Evolutionary conservation across 2,797 vertebrate genomes (phyloP).

Genomic region (Ambastaia sidthimunki): DNA sequence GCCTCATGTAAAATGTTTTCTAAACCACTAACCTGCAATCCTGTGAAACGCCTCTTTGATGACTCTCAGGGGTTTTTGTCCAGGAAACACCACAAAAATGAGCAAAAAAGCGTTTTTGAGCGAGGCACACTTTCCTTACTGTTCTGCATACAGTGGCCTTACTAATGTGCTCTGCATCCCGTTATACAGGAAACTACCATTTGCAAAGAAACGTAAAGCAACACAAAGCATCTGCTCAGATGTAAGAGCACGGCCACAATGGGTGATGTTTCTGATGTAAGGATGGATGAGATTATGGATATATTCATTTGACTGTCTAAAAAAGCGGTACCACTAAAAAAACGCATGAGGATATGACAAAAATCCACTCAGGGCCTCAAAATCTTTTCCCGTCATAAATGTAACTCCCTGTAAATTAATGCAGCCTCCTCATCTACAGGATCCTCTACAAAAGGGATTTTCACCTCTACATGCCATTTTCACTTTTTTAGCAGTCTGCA

Average conservation of each 20-base stretch:
- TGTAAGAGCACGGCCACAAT: neutral
- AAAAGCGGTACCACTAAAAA: neutral
- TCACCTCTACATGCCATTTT: no score
- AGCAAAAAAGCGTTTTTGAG: neutral
- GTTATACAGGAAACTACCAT: neutral
- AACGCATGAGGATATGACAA: neutral
- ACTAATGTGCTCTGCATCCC: neutral
- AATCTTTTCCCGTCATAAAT: neutral
- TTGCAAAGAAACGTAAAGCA: conserved; percentile 4
- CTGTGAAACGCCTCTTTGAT: neutral
- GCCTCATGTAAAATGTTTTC: neutral
- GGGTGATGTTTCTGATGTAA: conserved; percentile 1
- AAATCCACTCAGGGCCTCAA: conserved; percentile 1
- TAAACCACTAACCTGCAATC: neutral
- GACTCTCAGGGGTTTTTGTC: neutral
- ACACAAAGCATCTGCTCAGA: neutral
- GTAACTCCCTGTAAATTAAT: neutral
- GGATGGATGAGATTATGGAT: neutral
- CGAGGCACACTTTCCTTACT: neutral
- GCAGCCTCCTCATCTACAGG: neutral
- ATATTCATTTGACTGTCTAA: neutral
- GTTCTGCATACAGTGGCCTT: neutral
- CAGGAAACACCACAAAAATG: conserved; percentile 1
- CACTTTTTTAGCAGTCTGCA: no score
- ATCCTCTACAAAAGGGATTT: neutral